Conservation (phyloP, 2,888 invertebrate genomes). For the Ormyrus thymus region DNA sequence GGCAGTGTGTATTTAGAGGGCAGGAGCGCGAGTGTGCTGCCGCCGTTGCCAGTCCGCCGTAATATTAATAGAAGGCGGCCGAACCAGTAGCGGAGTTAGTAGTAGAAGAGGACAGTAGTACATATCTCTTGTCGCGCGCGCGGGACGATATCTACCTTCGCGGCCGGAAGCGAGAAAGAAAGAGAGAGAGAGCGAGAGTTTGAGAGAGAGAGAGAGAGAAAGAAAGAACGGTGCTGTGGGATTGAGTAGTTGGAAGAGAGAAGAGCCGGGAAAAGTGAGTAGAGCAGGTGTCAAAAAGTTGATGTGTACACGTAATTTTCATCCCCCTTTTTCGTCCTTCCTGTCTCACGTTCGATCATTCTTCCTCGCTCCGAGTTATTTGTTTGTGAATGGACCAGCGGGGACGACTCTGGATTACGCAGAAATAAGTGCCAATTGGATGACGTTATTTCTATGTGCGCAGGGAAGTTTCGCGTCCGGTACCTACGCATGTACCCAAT, state of each 20-base stretch:
- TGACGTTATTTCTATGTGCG: not conserved
- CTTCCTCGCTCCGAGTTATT: not conserved
- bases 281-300: conserved; percentile 50
- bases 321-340: too few relatives aligned
- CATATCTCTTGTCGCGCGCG: conserved; percentile 11
- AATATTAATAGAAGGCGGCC: conserved; percentile 51
- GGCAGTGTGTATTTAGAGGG: not conserved
- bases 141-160: conserved; percentile 8
- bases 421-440: conserved; percentile 14
- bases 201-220: conserved; percentile 5
- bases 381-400: not conserved
- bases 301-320: conserved; percentile 28
- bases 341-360: not conserved
- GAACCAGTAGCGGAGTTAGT: not conserved
- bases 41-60: conserved; percentile 26
- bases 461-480: too few relatives aligned
- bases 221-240: conserved; percentile 34
- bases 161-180: not conserved
- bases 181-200: not conserved
- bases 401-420: conserved; percentile 5
- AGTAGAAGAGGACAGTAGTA: conserved; percentile 2
- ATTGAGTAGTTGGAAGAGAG: conserved; percentile 33
- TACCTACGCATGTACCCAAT: too few relatives aligned
- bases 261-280: conserved; percentile 48
- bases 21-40: conserved; percentile 44